Percentiles rank a stretch among this genome's conserved stretches.
These are phyloP conservation scores for Drosophila merina DNA, from an alignment of 2,888 invertebrate species.

Conservation along the genomic window DNA sequence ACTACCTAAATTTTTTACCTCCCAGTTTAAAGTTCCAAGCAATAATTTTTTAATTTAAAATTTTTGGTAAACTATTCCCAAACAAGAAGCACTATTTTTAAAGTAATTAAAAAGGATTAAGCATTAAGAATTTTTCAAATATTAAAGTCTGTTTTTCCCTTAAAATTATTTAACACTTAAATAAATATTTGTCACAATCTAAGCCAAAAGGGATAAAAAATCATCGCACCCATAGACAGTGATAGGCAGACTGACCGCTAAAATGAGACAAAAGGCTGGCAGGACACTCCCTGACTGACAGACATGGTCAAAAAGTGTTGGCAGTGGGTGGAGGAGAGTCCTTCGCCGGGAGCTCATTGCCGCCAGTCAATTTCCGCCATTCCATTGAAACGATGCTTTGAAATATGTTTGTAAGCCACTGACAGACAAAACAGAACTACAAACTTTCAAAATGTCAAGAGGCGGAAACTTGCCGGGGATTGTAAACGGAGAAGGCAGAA, in stretches of 20 bases:
- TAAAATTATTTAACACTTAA: neutral
- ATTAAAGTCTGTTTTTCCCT: too few relatives aligned
- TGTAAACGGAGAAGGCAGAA: constrained; percentile 1
- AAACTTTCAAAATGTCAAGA: constrained; percentile 62
- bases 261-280: constrained; percentile 59
- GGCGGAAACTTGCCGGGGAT: constrained; percentile 42
- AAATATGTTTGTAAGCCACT: constrained; percentile 44
- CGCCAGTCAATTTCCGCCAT: constrained; percentile 72
- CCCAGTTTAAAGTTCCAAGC: too few relatives aligned
- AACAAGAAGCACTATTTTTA: too few relatives aligned
- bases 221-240: neutral
- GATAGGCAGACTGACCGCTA: constrained; percentile 41
- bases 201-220: neutral
- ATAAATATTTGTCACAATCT: neutral
- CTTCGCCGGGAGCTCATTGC: constrained; percentile 46
- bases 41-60: too few relatives aligned
- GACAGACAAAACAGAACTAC: constrained; percentile 43
- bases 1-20: neutral
- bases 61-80: too few relatives aligned
- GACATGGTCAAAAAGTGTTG: constrained; percentile 27
- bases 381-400: constrained; percentile 29
- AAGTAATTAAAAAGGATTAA: too few relatives aligned
- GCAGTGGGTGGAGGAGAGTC: neutral
- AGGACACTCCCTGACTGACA: constrained; percentile 33
- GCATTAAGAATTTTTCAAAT: neutral